Conservation (phyloP, 1,140 invertebrate species). For the Chymomyza costata region DNA sequence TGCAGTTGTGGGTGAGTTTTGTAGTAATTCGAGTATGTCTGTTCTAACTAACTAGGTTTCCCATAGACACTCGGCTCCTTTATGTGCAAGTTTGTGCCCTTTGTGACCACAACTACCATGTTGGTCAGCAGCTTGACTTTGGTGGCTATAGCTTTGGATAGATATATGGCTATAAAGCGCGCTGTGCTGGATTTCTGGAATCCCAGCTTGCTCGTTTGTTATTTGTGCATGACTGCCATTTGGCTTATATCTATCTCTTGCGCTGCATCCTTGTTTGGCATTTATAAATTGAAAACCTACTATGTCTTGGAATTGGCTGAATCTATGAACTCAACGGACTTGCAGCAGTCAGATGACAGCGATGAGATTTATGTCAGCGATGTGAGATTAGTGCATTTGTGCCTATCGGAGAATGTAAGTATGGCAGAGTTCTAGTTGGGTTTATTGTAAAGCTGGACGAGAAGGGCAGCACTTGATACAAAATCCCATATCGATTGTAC, state of each 20-base stretch:
- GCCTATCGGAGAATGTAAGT: constrained; percentile 27
- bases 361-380: constrained; percentile 33
- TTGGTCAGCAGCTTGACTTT: constrained; percentile 76
- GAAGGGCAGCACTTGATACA: too few species aligned
- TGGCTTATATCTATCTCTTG: constrained; percentile 71
- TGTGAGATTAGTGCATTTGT: constrained; percentile 29
- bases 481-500: too few species aligned
- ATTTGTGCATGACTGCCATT: constrained; percentile 53
- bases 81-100: constrained; percentile 76
- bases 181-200: constrained; percentile 74
- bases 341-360: neutral
- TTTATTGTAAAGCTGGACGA: too few species aligned
- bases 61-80: constrained; percentile 73
- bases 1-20: constrained; percentile 64
- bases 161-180: constrained; percentile 76
- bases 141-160: constrained; percentile 77
- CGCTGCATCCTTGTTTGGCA: constrained; percentile 41
- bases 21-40: too few species aligned
- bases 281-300: constrained; percentile 39
- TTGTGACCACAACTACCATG: constrained; percentile 76
- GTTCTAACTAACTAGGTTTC: neutral
- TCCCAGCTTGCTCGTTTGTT: constrained; percentile 54
- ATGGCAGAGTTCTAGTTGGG: too few species aligned
- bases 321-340: too few species aligned
- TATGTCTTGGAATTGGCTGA: constrained; percentile 21